Conservation (phyloP, 1,140 invertebrate genomes). For the Eumaeus atala region DNA sequence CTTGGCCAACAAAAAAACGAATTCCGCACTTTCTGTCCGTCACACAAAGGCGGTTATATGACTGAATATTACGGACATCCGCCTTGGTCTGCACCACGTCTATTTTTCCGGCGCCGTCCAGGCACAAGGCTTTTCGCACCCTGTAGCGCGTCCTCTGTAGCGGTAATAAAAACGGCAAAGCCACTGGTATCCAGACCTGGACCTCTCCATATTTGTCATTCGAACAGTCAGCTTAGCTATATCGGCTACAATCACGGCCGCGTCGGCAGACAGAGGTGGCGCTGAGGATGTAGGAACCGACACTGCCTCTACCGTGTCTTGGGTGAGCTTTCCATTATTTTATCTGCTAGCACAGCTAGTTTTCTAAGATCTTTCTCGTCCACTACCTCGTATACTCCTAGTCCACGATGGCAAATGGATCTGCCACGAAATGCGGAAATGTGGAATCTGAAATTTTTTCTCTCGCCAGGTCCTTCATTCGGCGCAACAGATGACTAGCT, state of each 20-base stretch:
- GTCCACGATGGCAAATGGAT: not conserved
- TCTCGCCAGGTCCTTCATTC: not conserved
- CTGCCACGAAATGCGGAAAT: not conserved
- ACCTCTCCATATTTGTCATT: too few relatives aligned
- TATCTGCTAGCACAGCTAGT: not conserved
- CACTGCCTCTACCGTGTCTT: not conserved
- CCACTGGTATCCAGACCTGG: too few relatives aligned
- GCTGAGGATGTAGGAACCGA: not conserved
- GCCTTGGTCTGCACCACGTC: not conserved
- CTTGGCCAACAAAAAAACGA: constrained; percentile 9
- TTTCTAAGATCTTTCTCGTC: not conserved
- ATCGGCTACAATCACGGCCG: not conserved
- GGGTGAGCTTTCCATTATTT: constrained; percentile 4
- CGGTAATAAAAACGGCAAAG: too few relatives aligned
- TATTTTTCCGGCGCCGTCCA: constrained; percentile 8
- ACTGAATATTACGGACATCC: not conserved
- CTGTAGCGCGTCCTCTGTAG: too few relatives aligned
- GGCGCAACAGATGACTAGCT: not conserved
- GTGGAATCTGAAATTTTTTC: not conserved
- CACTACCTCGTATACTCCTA: not conserved
- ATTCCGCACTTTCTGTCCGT: constrained; percentile 5
- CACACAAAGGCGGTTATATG: constrained; percentile 5
- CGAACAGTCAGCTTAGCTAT: too few relatives aligned
- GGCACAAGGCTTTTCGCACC: too few relatives aligned
- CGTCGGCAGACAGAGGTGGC: not conserved